Evolutionary conservation across 2,113 vertebrate species (phyloP), one percentile per base, ranked within the genome.

Genomic region (Serilophus lunatus): DNA sequence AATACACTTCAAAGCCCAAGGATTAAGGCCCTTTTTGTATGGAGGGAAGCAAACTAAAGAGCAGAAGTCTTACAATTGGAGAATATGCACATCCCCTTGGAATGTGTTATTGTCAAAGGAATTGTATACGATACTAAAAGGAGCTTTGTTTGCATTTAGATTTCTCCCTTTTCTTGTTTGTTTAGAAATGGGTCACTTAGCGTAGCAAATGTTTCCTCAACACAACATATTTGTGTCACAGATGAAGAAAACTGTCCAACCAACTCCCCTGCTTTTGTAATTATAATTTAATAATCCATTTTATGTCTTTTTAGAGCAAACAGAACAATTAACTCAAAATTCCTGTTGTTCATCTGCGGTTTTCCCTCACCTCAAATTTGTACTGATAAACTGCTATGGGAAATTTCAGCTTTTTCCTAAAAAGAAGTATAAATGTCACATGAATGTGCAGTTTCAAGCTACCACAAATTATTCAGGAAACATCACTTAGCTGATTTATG

Each of bases 401-500:
- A 40, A 70, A 59, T 36, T 82, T 74, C 45, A 66, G 25, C 33
- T 69, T 74, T 53, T 38, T 72, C 33, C 38, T 70, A 59, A 83
- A 74, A 79, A 74, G 79, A 65, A 57, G 75, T 10, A 79, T 17
- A 63, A 87, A 26, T 36, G 86, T 60, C 50, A 81, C 40, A 61
- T 60, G 81, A 96, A 90, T 56, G 54, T 59, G 89, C 31, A 78
- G 85, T 64, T 92, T 75, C 64, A 83, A 92, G 38, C 56, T 87
- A 70, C 28, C 38, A 95, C 83, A 88, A 95, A 96, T 95, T 83
- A 93, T 95, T 86, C 95, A 95, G 91, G 86, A 96, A 97, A 81
- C 65, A 91, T 90, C 96, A 69, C 65, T 96, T 93, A 78, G 90
- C 40, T 88, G 93, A 57, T 93, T 96, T 93, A 92, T 76, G 51